Percentiles rank a stretch among this genome's conserved stretches.
Conservation (phyloP, 2,113 vertebrate genomes). For the Phrynocephalus versicolor region DNA sequence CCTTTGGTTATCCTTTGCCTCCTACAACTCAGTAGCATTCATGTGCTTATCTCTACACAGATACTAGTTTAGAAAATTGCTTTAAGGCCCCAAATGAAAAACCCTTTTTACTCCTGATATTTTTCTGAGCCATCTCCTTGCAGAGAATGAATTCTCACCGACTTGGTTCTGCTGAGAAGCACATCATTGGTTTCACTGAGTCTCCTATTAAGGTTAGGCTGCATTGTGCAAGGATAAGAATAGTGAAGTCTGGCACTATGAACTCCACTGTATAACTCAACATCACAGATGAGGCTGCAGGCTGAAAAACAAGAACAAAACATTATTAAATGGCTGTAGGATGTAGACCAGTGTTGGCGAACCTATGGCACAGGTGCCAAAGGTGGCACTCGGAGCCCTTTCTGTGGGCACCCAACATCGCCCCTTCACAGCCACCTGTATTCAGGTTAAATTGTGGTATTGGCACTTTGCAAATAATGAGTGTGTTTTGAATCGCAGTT, state of each 20-base stretch:
- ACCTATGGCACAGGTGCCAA: too few species aligned
- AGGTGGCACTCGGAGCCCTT: too few species aligned
- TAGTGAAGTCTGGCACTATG: background rate
- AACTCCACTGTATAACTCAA: background rate
- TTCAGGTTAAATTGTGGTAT: too few species aligned
- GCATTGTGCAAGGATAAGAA: slow-evolving; percentile 20
- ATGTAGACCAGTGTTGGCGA: too few species aligned
- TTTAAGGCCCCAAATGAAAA: slow-evolving; percentile 16
- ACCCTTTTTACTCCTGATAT: slow-evolving; percentile 15
- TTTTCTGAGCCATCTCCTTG: background rate
- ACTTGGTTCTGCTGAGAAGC: slow-evolving; percentile 15
- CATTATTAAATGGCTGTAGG: background rate
- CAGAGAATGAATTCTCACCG: slow-evolving; percentile 23
- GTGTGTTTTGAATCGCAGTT: too few species aligned
- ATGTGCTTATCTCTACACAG: slow-evolving; percentile 18
- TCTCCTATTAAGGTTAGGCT: slow-evolving; percentile 10
- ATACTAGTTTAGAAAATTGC: slow-evolving; percentile 21
- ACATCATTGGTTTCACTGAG: slow-evolving; percentile 1
- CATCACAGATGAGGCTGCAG: background rate
- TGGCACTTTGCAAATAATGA: too few species aligned
- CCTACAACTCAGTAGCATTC: slow-evolving; percentile 25
- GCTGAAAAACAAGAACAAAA: background rate
- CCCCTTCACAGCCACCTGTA: too few species aligned
- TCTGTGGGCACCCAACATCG: too few species aligned
- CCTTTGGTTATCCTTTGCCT: slow-evolving; percentile 25